These are phyloP conservation scores for Standfussiana lucernea DNA, from an alignment of 2,888 invertebrate genomes.

Conservation along the genomic window DNA sequence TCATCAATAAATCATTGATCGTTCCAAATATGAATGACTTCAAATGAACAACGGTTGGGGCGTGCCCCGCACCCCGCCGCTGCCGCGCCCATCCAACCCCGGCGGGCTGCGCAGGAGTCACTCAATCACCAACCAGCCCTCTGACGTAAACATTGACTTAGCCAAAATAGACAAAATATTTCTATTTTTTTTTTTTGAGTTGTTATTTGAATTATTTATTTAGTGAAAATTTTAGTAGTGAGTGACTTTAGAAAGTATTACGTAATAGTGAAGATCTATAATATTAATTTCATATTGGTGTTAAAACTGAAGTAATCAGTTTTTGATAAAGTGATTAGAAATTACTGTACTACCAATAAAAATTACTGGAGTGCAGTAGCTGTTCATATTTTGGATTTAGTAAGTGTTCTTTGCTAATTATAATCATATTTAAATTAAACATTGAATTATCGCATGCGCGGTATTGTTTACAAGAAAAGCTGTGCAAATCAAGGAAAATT, in stretches of 20 bases:
- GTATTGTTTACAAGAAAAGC: no score
- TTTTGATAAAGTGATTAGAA: conserved; percentile 14
- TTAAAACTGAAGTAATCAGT: background rate
- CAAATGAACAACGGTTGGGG: conserved; percentile 63
- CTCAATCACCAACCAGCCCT: conserved; percentile 73
- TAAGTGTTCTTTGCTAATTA: conserved; percentile 20
- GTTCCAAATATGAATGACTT: conserved; percentile 57
- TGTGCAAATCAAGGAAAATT: background rate
- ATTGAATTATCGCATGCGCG: background rate
- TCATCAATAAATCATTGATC: conserved; percentile 54
- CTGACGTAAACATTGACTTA: conserved; percentile 70
- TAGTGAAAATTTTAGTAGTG: conserved; percentile 23
- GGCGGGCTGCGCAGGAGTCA: conserved; percentile 80
- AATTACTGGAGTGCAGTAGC: background rate
- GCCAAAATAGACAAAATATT: conserved; percentile 14
- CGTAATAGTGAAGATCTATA: background rate
- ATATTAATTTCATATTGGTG: background rate
- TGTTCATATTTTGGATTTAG: background rate
- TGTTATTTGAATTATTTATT: conserved; percentile 31
- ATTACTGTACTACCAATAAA: background rate
- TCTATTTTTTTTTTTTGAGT: background rate
- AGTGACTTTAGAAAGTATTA: conserved; percentile 6
- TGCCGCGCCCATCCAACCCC: conserved; percentile 67
- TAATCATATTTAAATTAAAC: background rate
- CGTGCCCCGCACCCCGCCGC: conserved; percentile 55